Evolutionary conservation across 2,113 vertebrate species (phyloP).

Genomic region (Cynocephalus volans): DNA sequence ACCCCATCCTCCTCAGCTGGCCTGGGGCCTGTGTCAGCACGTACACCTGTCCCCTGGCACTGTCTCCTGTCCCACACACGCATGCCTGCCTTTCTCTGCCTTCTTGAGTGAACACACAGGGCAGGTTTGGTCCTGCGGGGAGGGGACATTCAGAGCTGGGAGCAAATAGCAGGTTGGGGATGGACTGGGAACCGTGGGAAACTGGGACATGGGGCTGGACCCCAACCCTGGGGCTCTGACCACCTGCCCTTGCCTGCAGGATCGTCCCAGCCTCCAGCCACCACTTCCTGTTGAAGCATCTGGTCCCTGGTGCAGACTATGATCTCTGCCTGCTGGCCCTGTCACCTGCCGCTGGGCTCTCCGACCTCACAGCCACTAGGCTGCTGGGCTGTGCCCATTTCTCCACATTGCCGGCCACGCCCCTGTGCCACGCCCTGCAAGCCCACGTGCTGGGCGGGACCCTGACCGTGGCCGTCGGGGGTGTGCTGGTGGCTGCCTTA

Average conservation of each 20-base stretch:
- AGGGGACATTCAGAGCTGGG: background rate
- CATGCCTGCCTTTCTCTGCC: background rate
- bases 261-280: slow-evolving; percentile 93
- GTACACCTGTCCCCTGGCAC: background rate
- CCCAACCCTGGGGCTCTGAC: background rate
- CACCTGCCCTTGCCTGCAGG: slow-evolving; percentile 83
- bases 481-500: slow-evolving; percentile 94
- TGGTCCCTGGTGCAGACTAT: slow-evolving; percentile 94
- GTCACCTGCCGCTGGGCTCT: slow-evolving; percentile 92
- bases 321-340: slow-evolving; percentile 95
- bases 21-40: background rate
- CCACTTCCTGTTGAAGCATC: slow-evolving; percentile 93
- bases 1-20: background rate
- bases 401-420: slow-evolving; percentile 93
- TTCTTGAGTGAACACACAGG: background rate
- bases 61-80: background rate
- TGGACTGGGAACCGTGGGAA: background rate
- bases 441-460: slow-evolving; percentile 96
- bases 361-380: slow-evolving; percentile 92
- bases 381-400: slow-evolving; percentile 94
- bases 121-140: background rate
- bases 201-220: background rate
- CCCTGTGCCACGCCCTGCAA: slow-evolving; percentile 94
- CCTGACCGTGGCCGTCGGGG: slow-evolving; percentile 94
- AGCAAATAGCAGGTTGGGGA: background rate